These are phyloP conservation scores for Capitulum mitella DNA, from an alignment of 2,888 invertebrate species.

Conservation along the genomic window DNA sequence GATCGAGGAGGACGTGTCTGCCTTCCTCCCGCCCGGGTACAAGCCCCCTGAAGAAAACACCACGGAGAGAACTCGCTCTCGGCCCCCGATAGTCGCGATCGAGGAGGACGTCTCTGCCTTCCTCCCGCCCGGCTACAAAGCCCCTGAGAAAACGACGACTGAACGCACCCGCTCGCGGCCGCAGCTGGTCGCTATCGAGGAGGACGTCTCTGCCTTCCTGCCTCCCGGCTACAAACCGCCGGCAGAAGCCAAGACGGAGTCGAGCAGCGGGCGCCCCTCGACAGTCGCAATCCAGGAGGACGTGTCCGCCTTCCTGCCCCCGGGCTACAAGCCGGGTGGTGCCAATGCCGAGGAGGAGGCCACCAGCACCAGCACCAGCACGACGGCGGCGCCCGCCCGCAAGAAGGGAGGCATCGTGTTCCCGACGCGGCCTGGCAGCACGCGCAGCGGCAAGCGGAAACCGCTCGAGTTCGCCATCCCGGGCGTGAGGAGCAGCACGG, in stretches of 20 bases:
- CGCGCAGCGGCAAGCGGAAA: neutral
- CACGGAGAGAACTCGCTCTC: neutral
- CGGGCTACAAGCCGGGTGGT: neutral
- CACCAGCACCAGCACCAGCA: neutral
- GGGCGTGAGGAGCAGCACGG: neutral
- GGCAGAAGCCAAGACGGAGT: constrained; percentile 6
- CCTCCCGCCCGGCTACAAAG: constrained; percentile 28
- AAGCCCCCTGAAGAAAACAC: neutral
- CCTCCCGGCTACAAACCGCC: constrained; percentile 27
- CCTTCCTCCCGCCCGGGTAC: constrained; percentile 28
- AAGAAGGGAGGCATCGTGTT: neutral
- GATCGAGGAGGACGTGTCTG: neutral
- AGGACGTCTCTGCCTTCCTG: constrained; percentile 25
- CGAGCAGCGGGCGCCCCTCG: neutral
- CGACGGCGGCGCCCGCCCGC: neutral
- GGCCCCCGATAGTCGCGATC: constrained; percentile 8
- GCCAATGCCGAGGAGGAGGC: neutral
- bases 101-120: constrained; percentile 27
- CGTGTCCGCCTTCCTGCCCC: constrained; percentile 24
- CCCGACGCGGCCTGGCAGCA: neutral
- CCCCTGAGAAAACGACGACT: neutral
- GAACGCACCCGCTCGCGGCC: neutral
- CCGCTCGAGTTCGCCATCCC: neutral
- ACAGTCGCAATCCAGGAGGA: neutral
- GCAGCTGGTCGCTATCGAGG: neutral